A percentile compares a stretch with the other conserved stretches of the same genome.
These are phyloP conservation scores for Amaurobius ferox DNA, from an alignment of 2,888 invertebrate genomes.

Conservation along the genomic window DNA sequence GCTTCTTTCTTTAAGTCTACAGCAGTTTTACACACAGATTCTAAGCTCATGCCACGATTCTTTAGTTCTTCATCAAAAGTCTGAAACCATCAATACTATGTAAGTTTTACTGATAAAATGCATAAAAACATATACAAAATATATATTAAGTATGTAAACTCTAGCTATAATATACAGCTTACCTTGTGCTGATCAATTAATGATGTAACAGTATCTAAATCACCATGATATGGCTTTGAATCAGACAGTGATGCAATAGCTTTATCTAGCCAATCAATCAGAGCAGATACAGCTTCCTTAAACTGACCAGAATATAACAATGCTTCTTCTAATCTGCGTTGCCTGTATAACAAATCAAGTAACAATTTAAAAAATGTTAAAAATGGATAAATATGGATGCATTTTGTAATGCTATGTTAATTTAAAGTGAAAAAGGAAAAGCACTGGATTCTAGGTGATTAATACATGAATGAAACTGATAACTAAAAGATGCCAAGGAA, in stretches of 20 bases:
- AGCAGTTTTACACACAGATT: conserved; percentile 92
- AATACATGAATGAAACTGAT: too few species aligned
- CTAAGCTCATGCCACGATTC: conserved; percentile 90
- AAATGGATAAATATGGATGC: too few species aligned
- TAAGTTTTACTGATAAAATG: neutral
- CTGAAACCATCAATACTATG: conserved; percentile 77
- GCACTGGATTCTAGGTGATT: too few species aligned
- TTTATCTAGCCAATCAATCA: conserved; percentile 94
- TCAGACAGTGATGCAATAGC: conserved; percentile 84
- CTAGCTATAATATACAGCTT: conserved; percentile 34
- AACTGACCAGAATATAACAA: conserved; percentile 96
- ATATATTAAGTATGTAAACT: too few species aligned
- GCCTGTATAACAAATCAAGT: conserved; percentile 82
- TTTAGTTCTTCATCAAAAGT: conserved; percentile 93
- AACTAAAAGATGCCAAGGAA: too few species aligned
- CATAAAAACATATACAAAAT: neutral
- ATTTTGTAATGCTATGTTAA: too few species aligned
- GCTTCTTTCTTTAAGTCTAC: conserved; percentile 89
- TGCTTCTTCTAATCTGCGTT: conserved; percentile 95
- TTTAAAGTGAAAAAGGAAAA: too few species aligned
- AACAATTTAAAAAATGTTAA: too few species aligned
- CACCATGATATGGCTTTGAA: conserved; percentile 83
- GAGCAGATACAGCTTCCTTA: conserved; percentile 94
- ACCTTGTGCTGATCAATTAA: conserved; percentile 93
- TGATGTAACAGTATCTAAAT: conserved; percentile 95